A percentile compares a stretch with the other conserved stretches of the same genome.
Conservation (phyloP, 2,888 invertebrate species). For the Crioceris asparagi region DNA sequence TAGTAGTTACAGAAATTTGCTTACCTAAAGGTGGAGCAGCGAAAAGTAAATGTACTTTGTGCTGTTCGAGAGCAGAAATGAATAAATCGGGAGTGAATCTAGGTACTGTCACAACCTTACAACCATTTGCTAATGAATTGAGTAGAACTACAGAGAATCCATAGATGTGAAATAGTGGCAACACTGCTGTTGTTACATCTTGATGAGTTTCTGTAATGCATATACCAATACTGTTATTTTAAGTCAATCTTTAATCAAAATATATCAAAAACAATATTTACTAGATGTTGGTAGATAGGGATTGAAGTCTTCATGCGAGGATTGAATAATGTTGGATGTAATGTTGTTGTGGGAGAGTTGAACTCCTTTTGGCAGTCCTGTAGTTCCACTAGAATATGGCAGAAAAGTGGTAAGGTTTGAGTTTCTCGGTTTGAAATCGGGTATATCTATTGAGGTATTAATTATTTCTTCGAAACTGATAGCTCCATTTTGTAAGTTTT, state of each 20-base stretch:
- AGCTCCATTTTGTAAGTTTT: constrained; percentile 11
- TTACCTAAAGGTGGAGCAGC: constrained; percentile 1
- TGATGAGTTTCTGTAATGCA: not conserved
- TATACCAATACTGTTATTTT: too few relatives aligned
- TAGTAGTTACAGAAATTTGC: too few relatives aligned
- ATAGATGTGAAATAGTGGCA: constrained; percentile 27
- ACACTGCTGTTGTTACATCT: not conserved
- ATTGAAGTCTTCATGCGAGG: constrained; percentile 8
- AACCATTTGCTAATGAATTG: not conserved
- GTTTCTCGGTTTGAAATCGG: constrained; percentile 39
- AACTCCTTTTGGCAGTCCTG: constrained; percentile 69
- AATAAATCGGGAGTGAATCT: constrained; percentile 30
- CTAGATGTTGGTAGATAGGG: constrained; percentile 6
- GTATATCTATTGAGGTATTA: constrained; percentile 35
- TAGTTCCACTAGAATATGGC: constrained; percentile 80
- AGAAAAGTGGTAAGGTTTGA: constrained; percentile 46
- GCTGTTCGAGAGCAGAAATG: not conserved
- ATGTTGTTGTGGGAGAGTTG: constrained; percentile 44
- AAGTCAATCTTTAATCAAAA: too few relatives aligned
- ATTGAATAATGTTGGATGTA: constrained; percentile 15
- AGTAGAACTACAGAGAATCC: not conserved
- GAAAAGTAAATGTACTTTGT: not conserved
- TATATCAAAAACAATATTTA: too few relatives aligned
- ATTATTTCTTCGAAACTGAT: constrained; percentile 13
- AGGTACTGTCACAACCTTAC: not conserved